Conservation (phyloP, 2,113 vertebrate genomes). For the Ictalurus punctatus region DNA sequence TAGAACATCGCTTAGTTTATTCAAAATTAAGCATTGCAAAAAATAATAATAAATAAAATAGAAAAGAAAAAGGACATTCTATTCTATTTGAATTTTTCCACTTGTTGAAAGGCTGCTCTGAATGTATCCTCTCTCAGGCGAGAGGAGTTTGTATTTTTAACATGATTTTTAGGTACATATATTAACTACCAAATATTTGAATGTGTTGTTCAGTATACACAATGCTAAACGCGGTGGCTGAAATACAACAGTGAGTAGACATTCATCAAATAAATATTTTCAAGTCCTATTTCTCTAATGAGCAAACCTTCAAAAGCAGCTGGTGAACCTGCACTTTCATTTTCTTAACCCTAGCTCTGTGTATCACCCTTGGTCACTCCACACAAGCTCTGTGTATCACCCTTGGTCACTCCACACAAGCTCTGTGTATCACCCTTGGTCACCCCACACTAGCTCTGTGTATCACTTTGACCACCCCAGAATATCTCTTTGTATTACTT, state of each 20-base stretch:
- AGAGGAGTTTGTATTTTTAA: background rate
- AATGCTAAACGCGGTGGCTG: too few relatives aligned
- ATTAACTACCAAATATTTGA: background rate
- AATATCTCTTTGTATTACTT: background rate
- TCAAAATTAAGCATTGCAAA: background rate
- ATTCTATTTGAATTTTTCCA: background rate
- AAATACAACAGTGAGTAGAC: too few relatives aligned
- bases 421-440: background rate
- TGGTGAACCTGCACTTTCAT: background rate
- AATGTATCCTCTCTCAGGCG: background rate
- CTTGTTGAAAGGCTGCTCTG: background rate
- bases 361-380: background rate
- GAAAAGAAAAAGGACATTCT: too few relatives aligned
- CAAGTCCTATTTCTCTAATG: background rate
- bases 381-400: too few relatives aligned
- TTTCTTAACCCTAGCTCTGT: background rate
- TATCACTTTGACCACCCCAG: background rate
- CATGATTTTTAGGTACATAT: background rate
- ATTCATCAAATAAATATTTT: too few relatives aligned
- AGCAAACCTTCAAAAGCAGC: background rate
- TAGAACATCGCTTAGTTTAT: background rate
- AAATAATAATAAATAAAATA: background rate
- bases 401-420: too few relatives aligned
- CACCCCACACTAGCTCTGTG: too few relatives aligned
- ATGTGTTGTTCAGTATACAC: too few relatives aligned